Base-by-base conservation (phyloP, 1,140 invertebrate species). In the Euschistus heros region DNA sequence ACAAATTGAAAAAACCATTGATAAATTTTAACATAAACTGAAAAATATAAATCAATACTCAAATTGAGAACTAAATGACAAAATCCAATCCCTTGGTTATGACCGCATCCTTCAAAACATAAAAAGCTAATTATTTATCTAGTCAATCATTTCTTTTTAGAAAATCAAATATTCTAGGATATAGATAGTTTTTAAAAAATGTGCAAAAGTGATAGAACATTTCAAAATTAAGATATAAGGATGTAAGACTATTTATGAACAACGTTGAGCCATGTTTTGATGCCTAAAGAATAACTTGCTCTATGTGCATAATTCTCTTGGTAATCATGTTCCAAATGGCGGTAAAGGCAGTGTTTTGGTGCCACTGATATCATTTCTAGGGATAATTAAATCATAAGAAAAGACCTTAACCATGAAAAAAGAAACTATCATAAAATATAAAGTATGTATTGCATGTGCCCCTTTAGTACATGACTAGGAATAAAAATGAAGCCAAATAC, bases 261-360 rank as follows among this genome's bases (percentile, higher is more conserved):
- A 62, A 62, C 18, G 66, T 55, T 57, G 64, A 69, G 66, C 65
- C 63, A 65, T 69, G 62, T 70, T 69, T 66, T 66, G 54, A 63
- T 68, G 46, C 60, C 59, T 68, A 37, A 44, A 57, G 24, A 24
- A 57, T 26, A 24, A 60, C 68, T 69, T 69, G 71, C 73, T 76
- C 76, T 70, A 77, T 80, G 79, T 80, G 80, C 79, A 77, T 79
- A 77, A 76, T 79, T 80, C 78, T 78, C 77, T 79, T 78, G 77
- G 66, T 50, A 65, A 72, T 69, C 76, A 73, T 76, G 74, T 78
- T 75, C 80, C 78, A 78, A 80, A 80, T 80, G 79, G 79, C 79
- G 79, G 79, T 62, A 66, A 68, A 70, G 80, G 81, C 80, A 81
- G 79, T 81, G 84, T 85, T 86, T 86, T 85, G 84, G 84, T 85